Base-by-base conservation (phyloP, 2,113 vertebrate genomes). In the Galbula dea region DNA sequence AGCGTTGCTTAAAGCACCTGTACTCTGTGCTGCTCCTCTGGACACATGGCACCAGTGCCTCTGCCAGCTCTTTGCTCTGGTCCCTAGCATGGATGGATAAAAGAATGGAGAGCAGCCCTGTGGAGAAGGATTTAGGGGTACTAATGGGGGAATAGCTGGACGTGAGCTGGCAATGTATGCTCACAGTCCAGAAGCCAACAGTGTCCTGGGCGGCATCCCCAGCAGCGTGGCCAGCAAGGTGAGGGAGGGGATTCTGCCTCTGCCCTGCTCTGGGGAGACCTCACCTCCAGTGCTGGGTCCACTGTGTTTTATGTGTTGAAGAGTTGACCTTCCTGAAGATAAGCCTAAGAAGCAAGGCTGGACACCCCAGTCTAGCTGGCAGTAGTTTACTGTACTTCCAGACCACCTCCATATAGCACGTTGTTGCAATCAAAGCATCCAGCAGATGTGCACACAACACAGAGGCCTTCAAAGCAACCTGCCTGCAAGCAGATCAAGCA, bases 391-490 rank as follows among this genome's bases (percentile, higher is more conserved):
- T 8, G 21, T 0, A 11, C 7, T 39, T 11, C 73, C 87, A 27
- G 29, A 16, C 3, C 39, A 17, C 39, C 48, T 12, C 5, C 12
- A 3, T 10, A 15, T 1, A 4, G 8, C 11, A 12, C 58, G 39
- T 9, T 0, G 0, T 19, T 4, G 73, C 54, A 75, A 63, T 68
- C 94, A 76, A 34, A 71, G 32, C 52, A 76, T 30, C 16, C 2
- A 5, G 52, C n/a, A 68, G 54, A 46, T 1, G 0, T 0, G 27
- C 24, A 17, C 39, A 11, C 6, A 0, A 15, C 27, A 10, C 1
- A 10, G 6, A 30, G 37, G 45, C 32, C 49, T 72, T 12, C 27
- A 68, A 45, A 61, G n/a, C 48, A 36, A 32, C 45, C 51, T 37
- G 51, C 15, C 26, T 2, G 0, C 15, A 39, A 11, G 32, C 36